Conservation (phyloP, 2,797 vertebrate species). For the Hephaestus fuliginosus region DNA sequence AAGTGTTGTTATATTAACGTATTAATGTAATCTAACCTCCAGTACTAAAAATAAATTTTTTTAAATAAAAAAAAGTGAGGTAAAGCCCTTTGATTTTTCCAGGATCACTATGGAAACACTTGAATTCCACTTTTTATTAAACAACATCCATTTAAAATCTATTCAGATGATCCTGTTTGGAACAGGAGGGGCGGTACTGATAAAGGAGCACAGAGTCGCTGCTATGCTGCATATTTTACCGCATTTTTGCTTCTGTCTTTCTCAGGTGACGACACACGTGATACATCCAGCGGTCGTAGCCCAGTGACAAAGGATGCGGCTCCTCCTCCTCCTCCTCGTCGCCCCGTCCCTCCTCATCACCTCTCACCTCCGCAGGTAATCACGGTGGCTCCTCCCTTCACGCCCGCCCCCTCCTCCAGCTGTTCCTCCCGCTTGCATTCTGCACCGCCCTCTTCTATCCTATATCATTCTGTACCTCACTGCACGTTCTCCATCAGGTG, state of each 20-base stretch:
- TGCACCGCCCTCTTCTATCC: background rate
- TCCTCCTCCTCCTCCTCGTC: constrained; percentile 36
- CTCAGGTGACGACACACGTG: constrained; percentile 59
- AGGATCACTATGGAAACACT: background rate
- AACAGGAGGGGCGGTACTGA: background rate
- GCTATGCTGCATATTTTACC: background rate
- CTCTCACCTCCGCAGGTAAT: constrained; percentile 69
- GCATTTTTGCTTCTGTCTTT: constrained; percentile 15
- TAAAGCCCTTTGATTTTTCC: no score
- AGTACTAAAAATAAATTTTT: no score
- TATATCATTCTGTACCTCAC: background rate
- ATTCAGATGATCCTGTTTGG: background rate
- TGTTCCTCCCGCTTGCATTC: background rate
- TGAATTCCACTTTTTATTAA: background rate
- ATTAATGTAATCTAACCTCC: no score
- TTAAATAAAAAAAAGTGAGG: no score
- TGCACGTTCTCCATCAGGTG: constrained; percentile 46
- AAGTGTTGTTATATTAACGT: no score
- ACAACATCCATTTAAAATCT: background rate
- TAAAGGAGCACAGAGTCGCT: background rate
- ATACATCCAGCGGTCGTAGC: constrained; percentile 58
- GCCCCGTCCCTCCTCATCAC: constrained; percentile 55
- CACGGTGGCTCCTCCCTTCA: background rate
- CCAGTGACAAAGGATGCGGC: constrained; percentile 54
- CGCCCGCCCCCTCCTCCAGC: background rate